Conservation (phyloP, 2,888 invertebrate species). For the Melipona bicolor region DNA sequence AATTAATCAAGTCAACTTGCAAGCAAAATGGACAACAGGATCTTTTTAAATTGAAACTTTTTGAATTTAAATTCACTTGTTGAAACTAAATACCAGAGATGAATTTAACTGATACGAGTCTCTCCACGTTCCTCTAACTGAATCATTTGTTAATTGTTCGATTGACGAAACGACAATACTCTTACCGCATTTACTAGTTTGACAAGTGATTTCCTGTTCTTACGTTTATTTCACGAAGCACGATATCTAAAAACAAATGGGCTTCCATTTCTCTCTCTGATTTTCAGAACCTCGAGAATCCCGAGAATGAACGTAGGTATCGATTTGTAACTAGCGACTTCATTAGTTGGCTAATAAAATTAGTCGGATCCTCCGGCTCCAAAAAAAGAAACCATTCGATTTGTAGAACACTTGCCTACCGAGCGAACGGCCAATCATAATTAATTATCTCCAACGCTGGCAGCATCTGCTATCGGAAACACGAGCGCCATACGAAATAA, state of each 20-base stretch:
- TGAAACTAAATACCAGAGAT: background rate
- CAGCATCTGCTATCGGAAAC: background rate
- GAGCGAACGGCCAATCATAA: background rate
- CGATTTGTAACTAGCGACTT: background rate
- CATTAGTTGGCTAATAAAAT: background rate
- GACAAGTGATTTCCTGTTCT: too few species aligned
- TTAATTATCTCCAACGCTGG: background rate
- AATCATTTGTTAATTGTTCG: background rate
- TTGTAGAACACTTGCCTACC: background rate
- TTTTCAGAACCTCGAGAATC: too few species aligned
- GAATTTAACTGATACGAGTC: background rate
- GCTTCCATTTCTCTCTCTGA: too few species aligned
- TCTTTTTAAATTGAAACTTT: background rate
- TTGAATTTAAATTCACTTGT: background rate
- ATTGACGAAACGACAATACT: background rate
- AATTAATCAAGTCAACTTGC: too few species aligned
- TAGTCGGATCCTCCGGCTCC: background rate
- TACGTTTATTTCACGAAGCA: too few species aligned
- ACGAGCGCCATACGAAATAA: constrained; percentile 1
- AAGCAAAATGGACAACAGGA: background rate
- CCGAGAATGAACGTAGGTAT: too few species aligned
- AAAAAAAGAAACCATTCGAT: background rate
- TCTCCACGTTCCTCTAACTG: background rate
- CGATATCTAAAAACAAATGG: too few species aligned
- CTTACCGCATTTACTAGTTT: too few species aligned